Conservation (phyloP, 2,113 vertebrate species). For the Xenopus tropicalis region DNA sequence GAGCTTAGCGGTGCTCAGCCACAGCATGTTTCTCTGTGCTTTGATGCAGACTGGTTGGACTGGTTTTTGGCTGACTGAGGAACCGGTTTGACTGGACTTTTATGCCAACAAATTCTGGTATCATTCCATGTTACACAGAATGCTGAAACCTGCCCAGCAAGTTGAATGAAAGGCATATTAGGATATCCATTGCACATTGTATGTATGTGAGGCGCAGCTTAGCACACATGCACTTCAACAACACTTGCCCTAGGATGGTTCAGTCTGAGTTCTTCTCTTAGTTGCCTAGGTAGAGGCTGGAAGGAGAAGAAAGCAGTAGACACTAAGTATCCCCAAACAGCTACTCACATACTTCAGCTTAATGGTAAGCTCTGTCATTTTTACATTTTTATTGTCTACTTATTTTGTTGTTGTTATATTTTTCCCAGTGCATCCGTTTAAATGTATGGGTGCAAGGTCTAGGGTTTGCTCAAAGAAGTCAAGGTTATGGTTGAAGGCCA, state of each 20-base stretch:
- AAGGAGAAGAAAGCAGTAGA: slow-evolving; percentile 59
- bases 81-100: slow-evolving; percentile 76
- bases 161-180: slow-evolving; percentile 87
- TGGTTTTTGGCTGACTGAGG: slow-evolving; percentile 65
- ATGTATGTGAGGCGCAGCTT: slow-evolving; percentile 72
- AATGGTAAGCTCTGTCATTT: slow-evolving; percentile 65
- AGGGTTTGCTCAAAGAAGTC: neutral
- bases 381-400: neutral
- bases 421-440: neutral
- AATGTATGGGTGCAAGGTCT: neutral
- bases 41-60: slow-evolving; percentile 77
- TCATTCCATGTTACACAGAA: slow-evolving; percentile 79
- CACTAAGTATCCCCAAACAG: slow-evolving; percentile 58
- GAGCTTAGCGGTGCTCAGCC: slow-evolving; percentile 63
- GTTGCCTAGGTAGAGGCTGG: slow-evolving; percentile 55
- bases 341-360: slow-evolving; percentile 57
- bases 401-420: neutral
- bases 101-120: slow-evolving; percentile 86
- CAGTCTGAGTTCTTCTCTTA: slow-evolving; percentile 62
- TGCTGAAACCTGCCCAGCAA: slow-evolving; percentile 80
- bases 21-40: slow-evolving; percentile 70
- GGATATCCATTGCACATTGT: slow-evolving; percentile 79
- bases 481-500: neutral
- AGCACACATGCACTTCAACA: slow-evolving; percentile 53
- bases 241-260: slow-evolving; percentile 63